Evolutionary conservation across 2,113 vertebrate genomes (phyloP), one percentile per base, ranked within the genome.

Genomic region (Otus sunia): DNA sequence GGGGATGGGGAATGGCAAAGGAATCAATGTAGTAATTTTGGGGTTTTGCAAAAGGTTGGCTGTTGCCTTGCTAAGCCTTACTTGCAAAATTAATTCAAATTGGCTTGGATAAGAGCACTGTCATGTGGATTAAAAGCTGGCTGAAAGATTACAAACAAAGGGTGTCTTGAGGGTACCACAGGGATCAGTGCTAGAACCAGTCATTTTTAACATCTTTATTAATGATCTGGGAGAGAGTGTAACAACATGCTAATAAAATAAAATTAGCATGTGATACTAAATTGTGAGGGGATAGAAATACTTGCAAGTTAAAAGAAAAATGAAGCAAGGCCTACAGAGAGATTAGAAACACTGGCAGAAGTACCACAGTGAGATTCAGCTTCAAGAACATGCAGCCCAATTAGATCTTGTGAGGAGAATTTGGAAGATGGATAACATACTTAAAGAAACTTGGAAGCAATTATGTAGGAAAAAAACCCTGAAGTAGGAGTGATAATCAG

Each of bases 191-290:
- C 93, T 94, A 89, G 94, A 96, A 88, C 93, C 86, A 97, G 95
- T 97, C 90, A 96, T 96, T 98, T 98, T 97, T 96, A 97, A 97
- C 93, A 90, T 97, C 97, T 97, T 97, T 92, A 97, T 98, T 98
- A 98, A 97, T 96, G 97, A 97, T 94, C 91, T 95, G 96, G 94
- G 97, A 98, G 68, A 92, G 39, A 75, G 69, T 81, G 76, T 91
- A 98, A 95, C 94, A 60, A 39, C 96, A 76, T 11, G 53, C 88
- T 98, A 97, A 97, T 97, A 97, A 97, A 97, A 97, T 45, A 45
- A 45, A 45, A 45, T 97, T 97, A 96, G 85, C n/a, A 39, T 85
- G 96, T 92, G 84, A 88, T 93, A 56, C 95, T 86, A 88, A 97
- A 86, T 93, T 95, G 58, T 58, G 37, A 97, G 90, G 96, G 86